Percentiles rank a stretch among this genome's conserved stretches.
These are phyloP conservation scores for Pelvicachromis taeniatus DNA, from an alignment of 2,113 vertebrate genomes.

Conservation along the genomic window DNA sequence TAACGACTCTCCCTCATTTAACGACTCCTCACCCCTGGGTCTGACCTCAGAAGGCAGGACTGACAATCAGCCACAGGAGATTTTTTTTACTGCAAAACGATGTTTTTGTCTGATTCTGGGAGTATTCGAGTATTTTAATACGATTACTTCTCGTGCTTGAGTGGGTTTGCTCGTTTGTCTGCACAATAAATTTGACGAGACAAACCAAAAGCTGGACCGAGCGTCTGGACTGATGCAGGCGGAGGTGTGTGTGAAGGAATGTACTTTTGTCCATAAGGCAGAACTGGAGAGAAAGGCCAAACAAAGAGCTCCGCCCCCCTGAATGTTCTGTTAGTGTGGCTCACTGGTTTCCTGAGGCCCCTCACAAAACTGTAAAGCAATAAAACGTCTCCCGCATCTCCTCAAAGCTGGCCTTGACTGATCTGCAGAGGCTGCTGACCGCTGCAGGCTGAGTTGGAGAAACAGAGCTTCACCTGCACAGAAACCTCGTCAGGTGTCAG, in stretches of 20 bases:
- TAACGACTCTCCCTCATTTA: background rate
- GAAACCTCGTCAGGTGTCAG: background rate
- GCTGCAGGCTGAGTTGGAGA: background rate
- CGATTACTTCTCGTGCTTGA: background rate
- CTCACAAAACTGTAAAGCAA: constrained; percentile 58
- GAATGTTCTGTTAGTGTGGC: constrained; percentile 30
- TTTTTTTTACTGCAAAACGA: background rate
- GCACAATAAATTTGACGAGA: background rate
- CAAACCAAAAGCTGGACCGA: background rate
- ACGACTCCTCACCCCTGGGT: background rate
- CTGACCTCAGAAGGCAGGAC: background rate
- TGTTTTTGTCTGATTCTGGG: background rate
- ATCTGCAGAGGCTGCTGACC: background rate
- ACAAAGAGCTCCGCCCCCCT: constrained; percentile 33
- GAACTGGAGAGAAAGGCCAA: background rate
- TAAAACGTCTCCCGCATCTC: constrained; percentile 47
- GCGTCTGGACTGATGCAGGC: background rate
- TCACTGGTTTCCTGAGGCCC: constrained; percentile 46
- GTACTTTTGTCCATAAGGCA: constrained; percentile 30
- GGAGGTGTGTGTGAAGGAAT: constrained; percentile 32
- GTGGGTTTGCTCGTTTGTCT: background rate
- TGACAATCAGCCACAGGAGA: background rate
- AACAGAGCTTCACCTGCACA: background rate
- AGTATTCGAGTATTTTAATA: background rate
- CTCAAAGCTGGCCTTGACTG: background rate